phyloP scores from a whole-genome alignment of 2,113 vertebrate genomes.

The Mesembrinibis cayennensis region DNA sequence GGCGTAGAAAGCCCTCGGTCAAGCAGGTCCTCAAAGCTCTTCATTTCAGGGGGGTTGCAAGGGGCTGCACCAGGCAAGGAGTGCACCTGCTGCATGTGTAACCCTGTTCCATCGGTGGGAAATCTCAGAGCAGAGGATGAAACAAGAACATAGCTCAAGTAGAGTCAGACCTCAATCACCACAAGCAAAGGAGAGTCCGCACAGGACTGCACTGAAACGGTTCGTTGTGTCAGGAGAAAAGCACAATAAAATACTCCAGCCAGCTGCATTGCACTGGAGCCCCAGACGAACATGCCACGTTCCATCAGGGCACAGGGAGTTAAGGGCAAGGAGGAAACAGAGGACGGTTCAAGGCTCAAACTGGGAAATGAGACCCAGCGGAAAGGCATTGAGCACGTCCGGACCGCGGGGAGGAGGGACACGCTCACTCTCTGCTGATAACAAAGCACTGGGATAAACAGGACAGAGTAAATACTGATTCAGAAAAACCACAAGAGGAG shows the following conservation, averaged over 20 bases:
- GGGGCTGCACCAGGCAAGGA: not conserved
- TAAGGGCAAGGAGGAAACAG: not conserved
- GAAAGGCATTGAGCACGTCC: not conserved
- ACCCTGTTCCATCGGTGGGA: not conserved
- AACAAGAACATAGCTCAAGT: not conserved
- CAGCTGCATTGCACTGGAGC: not conserved
- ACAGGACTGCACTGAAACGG: not conserved
- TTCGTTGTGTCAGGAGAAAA: not conserved
- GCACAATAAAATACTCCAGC: not conserved
- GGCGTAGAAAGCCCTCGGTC: not conserved
- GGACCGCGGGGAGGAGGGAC: not conserved
- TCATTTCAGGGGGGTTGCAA: not conserved
- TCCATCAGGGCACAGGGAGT: not conserved
- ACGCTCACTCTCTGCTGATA: not conserved
- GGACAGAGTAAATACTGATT: not conserved
- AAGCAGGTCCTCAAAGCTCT: not conserved
- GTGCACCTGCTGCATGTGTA: not conserved
- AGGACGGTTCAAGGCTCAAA: not conserved
- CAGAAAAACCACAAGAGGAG: not conserved
- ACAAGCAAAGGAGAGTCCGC: not conserved
- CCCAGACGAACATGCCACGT: fast-evolving
- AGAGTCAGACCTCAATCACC: not conserved
- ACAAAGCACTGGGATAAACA: not conserved
- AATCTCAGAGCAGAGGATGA: not conserved
- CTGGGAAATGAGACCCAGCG: not conserved